A percentile compares a stretch with the other conserved stretches of the same genome.
These are phyloP conservation scores for Hyperoplus immaculatus DNA, from an alignment of 2,797 vertebrate genomes.

Conservation along the genomic window DNA sequence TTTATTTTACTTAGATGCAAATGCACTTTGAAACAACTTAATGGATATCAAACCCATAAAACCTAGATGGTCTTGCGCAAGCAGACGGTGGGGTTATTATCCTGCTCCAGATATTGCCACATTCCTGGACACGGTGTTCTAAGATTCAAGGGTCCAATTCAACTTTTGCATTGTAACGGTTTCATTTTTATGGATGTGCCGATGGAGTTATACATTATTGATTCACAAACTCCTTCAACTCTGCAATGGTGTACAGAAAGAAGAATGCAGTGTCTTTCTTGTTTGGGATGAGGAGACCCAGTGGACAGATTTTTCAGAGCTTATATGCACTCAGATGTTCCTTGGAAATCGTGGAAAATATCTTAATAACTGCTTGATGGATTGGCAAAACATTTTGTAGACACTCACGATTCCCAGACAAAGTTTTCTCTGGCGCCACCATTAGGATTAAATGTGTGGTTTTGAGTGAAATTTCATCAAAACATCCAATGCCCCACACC, in stretches of 20 bases:
- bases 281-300: background rate
- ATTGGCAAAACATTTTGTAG: no score
- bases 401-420: no score
- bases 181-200: conserved; percentile 47
- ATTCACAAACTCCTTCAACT: conserved; percentile 26
- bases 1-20: conserved; percentile 46
- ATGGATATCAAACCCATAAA: conserved; percentile 28
- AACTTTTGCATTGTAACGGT: conserved; percentile 37
- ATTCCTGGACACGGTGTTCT: conserved; percentile 55
- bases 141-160: conserved; percentile 50
- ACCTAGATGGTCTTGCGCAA: conserved; percentile 25
- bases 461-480: no score
- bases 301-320: background rate
- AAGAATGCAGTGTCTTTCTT: background rate
- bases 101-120: conserved; percentile 30
- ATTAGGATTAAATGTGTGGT: no score
- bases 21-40: conserved; percentile 24
- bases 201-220: conserved; percentile 31
- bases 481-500: no score
- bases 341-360: background rate
- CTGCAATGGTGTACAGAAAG: conserved; percentile 3
- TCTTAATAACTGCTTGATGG: no score
- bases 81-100: conserved; percentile 37
- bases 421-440: no score
- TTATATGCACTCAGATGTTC: background rate